phyloP scores from a whole-genome alignment of 2,113 vertebrate genomes.

The Petaurus breviceps region DNA sequence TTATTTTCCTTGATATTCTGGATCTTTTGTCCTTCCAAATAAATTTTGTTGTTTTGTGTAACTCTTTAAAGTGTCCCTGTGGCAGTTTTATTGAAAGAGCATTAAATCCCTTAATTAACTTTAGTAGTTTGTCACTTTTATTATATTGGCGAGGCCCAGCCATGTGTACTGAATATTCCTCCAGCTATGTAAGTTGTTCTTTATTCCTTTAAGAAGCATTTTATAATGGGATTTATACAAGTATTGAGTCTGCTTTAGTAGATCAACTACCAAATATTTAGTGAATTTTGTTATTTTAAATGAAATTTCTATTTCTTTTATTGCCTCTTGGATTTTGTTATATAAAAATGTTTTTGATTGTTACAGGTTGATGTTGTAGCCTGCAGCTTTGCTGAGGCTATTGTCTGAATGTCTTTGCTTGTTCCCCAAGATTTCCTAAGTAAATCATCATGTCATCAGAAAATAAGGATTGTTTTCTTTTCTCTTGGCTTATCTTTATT shows the following conservation, averaged over 20 bases:
- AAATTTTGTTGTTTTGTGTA: not conserved
- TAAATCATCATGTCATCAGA: too few species aligned
- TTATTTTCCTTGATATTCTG: not conserved
- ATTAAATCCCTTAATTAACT: not conserved
- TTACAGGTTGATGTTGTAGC: not conserved
- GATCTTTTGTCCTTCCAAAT: not conserved
- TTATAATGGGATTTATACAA: not conserved
- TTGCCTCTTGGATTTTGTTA: not conserved
- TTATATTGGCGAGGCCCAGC: too few species aligned
- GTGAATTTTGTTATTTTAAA: not conserved
- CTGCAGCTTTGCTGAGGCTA: not conserved
- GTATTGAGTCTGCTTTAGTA: not conserved
- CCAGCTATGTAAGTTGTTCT: not conserved
- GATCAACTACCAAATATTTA: not conserved
- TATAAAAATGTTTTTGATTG: not conserved
- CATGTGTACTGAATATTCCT: not conserved
- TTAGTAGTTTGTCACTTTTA: not conserved
- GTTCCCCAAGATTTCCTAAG: too few species aligned
- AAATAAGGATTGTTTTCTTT: too few species aligned
- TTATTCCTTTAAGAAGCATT: not conserved
- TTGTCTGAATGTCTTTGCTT: not conserved
- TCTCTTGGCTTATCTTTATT: not conserved
- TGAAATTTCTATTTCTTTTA: not conserved
- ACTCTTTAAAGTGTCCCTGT: not conserved
- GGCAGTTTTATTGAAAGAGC: not conserved